A percentile compares a stretch with the other conserved stretches of the same genome.
Evolutionary conservation across 2,113 vertebrate genomes (phyloP).

Genomic region (Anolis sagrei): DNA sequence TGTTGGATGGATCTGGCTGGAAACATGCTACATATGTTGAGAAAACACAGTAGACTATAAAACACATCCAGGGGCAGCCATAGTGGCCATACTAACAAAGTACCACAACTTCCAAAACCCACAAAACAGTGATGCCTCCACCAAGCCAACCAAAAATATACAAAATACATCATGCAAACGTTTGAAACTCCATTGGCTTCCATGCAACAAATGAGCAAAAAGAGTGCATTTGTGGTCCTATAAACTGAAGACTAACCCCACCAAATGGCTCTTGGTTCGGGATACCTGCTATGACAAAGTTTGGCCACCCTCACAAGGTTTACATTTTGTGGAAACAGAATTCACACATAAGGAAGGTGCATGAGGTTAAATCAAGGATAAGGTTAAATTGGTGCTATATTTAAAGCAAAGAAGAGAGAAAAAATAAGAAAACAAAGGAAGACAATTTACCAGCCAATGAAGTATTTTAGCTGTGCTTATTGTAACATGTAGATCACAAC

Average conservation of each 20-base stretch:
- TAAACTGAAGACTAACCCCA: neutral
- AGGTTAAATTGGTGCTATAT: neutral
- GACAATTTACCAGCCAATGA: neutral
- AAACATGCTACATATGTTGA: neutral
- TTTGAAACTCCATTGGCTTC: neutral
- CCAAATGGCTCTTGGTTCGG: neutral
- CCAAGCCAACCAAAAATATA: no score
- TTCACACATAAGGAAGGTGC: no score
- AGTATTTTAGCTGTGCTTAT: neutral
- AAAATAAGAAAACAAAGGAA: neutral
- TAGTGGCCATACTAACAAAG: no score
- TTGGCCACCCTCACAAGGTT: neutral
- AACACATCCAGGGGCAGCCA: neutral
- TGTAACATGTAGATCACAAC: neutral
- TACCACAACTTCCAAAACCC: no score
- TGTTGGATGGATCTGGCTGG: neutral
- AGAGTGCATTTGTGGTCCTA: no score
- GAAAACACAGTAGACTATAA: neutral
- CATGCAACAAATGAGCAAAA: neutral
- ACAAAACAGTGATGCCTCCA: no score
- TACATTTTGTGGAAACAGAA: neutral
- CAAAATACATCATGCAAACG: no score
- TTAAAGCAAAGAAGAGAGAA: neutral
- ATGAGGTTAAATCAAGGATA: neutral
- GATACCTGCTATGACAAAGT: neutral